These are phyloP conservation scores for Orussus abietinus DNA, from an alignment of 1,140 invertebrate species.

Conservation along the genomic window DNA sequence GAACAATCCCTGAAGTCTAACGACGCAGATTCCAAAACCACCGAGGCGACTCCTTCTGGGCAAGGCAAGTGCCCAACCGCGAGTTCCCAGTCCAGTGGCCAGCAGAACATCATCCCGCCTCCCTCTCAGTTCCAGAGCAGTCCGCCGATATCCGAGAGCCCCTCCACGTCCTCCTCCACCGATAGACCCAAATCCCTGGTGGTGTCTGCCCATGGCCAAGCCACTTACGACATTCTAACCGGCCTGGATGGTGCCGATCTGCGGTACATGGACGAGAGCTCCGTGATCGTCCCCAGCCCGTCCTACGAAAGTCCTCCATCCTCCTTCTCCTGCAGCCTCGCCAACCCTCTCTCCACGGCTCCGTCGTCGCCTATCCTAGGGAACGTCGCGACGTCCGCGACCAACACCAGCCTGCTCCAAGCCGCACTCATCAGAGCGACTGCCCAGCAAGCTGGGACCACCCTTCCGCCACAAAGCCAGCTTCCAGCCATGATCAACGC, in stretches of 20 bases:
- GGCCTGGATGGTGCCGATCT: slow-evolving; percentile 78
- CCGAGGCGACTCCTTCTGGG: slow-evolving; percentile 44
- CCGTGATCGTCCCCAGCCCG: slow-evolving; percentile 73
- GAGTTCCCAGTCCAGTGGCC: too few species aligned
- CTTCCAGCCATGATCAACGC: slow-evolving; percentile 37
- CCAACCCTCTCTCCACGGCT: slow-evolving; percentile 51
- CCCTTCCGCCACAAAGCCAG: slow-evolving; percentile 19
- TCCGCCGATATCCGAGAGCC: slow-evolving; percentile 59
- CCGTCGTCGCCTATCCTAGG: slow-evolving; percentile 56
- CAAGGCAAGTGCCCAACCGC: slow-evolving; percentile 22
- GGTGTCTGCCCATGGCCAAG: slow-evolving; percentile 51
- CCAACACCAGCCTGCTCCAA: slow-evolving; percentile 62
- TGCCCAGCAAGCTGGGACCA: slow-evolving; percentile 45
- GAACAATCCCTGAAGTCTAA: slow-evolving; percentile 38
- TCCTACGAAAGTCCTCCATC: slow-evolving; percentile 70
- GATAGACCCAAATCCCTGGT: slow-evolving; percentile 59
- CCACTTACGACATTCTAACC: slow-evolving; percentile 71
- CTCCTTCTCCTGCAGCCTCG: slow-evolving; percentile 57
- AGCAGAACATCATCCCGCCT: slow-evolving; percentile 66
- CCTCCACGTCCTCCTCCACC: slow-evolving; percentile 48
- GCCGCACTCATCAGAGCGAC: slow-evolving; percentile 66
- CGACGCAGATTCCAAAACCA: slow-evolving; percentile 30
- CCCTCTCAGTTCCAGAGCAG: slow-evolving; percentile 68
- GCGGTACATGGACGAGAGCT: slow-evolving; percentile 87
- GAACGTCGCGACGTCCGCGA: slow-evolving; percentile 40